phyloP scores from a whole-genome alignment of 1,140 invertebrate species.

The Luehdorfia chinensis region DNA sequence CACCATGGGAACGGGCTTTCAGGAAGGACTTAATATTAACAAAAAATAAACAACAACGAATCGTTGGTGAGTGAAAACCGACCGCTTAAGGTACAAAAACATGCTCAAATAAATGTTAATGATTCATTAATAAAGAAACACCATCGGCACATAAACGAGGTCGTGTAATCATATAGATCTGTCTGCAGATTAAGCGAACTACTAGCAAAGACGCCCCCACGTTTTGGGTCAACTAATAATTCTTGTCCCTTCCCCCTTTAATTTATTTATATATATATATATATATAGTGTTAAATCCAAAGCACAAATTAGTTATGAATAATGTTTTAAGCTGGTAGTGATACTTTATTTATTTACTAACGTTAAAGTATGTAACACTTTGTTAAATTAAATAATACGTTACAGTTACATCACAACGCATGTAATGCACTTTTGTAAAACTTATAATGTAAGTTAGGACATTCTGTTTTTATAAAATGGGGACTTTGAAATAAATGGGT shows the following conservation, averaged over 20 bases:
- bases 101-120: conserved; percentile 1
- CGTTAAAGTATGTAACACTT: conserved; percentile 30
- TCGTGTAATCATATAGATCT: too few species aligned
- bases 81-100: neutral
- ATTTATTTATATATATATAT: too few species aligned
- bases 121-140: too few species aligned
- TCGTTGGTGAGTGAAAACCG: neutral
- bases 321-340: conserved; percentile 48
- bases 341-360: conserved; percentile 53
- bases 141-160: too few species aligned
- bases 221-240: too few species aligned
- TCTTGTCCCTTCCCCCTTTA: too few species aligned
- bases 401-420: conserved; percentile 49
- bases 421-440: conserved; percentile 63
- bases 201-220: too few species aligned
- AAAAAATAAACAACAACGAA: too few species aligned
- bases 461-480: conserved; percentile 68
- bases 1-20: too few species aligned
- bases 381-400: conserved; percentile 34
- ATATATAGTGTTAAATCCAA: conserved; percentile 40
- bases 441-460: conserved; percentile 50
- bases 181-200: too few species aligned
- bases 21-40: too few species aligned
- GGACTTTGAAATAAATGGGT: conserved; percentile 53
- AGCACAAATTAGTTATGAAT: conserved; percentile 45